These are phyloP conservation scores for Pipistrellus kuhlii DNA, from an alignment of 2,797 vertebrate genomes.

Conservation along the genomic window DNA sequence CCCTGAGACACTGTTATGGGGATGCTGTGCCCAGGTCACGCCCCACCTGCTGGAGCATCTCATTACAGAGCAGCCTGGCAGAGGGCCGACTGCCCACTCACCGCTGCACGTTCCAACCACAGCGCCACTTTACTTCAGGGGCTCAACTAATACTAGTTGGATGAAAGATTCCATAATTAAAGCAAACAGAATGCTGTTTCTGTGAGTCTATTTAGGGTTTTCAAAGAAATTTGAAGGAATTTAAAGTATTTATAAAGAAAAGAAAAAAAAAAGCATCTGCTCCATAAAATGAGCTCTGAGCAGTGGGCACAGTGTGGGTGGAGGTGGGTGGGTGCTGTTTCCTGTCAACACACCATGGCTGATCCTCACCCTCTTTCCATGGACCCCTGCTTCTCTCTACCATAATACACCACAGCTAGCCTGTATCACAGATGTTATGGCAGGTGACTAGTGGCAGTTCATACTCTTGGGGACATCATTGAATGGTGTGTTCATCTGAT, in stretches of 20 bases:
- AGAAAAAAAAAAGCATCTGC: not conserved
- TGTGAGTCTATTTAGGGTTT: not conserved
- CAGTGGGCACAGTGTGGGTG: not conserved
- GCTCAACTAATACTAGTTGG: not conserved
- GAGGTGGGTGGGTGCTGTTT: no score
- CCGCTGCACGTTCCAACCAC: not conserved
- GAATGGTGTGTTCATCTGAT: not conserved
- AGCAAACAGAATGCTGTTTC: not conserved
- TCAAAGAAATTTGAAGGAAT: slow-evolving; percentile 6
- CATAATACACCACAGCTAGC: not conserved
- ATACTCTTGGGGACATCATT: not conserved
- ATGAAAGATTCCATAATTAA: not conserved
- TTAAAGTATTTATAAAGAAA: not conserved
- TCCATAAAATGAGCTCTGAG: not conserved
- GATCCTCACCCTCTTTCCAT: no score
- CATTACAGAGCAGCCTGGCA: not conserved
- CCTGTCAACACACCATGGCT: no score
- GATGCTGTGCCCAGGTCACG: not conserved
- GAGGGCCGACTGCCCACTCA: not conserved
- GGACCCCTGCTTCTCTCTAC: no score
- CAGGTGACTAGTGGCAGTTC: not conserved
- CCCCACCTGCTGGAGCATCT: not conserved
- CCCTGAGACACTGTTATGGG: not conserved
- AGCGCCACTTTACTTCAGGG: not conserved
- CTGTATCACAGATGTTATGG: not conserved